Base-by-base conservation (phyloP, 1,140 invertebrate species). In the Liolophura sinensis region DNA sequence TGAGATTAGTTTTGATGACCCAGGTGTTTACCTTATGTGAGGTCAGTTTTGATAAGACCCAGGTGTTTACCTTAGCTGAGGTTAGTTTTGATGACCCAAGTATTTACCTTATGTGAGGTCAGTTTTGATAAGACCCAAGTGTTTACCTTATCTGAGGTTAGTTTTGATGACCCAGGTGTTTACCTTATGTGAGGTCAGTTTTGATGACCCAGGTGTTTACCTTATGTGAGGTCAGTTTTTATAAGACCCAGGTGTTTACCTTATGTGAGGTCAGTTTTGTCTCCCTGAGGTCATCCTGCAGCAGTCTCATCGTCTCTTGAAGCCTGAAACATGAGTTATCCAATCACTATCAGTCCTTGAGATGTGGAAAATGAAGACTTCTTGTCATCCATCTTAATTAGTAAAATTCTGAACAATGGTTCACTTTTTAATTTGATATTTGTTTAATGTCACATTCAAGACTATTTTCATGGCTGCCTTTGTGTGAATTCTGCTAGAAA, bases 281-380 rank as follows among this genome's bases (percentile, higher is more conserved):
- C 55, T 64, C 62, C 27, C 65, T 68, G 24, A 75, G 70, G 55
- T 79, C 77, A 57, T 71, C 64, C 50, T 79, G 77, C 24, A 79
- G 57, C n/a, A 74, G 72, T 60, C 72, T 73, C 69, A 79, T 73
- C 15, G 77, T 79, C 0, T 75, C 67, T 55, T 77, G 76, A 60
- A 79, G 60, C 60, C 72, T 77, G 62, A 54, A 67, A 64, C 49
- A 50, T 12, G 40, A 1, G 58, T 27, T 46, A 52, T 14, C 24
- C 24, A 25, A 40, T 16, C 52, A 15, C 22, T 64, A 18, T 54
- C 14, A 49, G 18, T n/a, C 16, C 59, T 59, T 22, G 20, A n/a
- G 5, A 60, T 11, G 14, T 60, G 20, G 18, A 18, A 12, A 40
- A 24, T 51, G 5, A 16, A 15, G n/a, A 20, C 20, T 20, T 27